These are phyloP conservation scores for Calypte anna DNA, from an alignment of 2,113 vertebrate genomes.

Conservation along the genomic window DNA sequence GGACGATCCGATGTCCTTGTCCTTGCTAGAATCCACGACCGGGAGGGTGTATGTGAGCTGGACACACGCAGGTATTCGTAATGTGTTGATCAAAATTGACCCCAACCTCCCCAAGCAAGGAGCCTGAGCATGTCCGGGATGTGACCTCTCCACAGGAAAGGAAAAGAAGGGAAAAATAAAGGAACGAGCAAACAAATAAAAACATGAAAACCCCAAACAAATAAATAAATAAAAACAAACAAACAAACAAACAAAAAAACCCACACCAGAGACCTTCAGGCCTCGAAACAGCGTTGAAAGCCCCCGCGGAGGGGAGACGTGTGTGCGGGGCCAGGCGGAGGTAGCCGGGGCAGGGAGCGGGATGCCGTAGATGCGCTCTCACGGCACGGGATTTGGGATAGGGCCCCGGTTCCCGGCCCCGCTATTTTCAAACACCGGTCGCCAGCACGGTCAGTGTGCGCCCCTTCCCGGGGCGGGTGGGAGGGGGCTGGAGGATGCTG, in stretches of 20 bases:
- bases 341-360: neutral
- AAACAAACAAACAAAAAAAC: no score
- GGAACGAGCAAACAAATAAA: no score
- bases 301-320: no score
- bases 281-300: neutral
- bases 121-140: neutral
- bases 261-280: neutral
- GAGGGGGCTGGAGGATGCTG: neutral
- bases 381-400: no score
- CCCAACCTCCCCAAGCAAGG: neutral
- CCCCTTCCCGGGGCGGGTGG: constrained; percentile 51
- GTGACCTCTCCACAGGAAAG: neutral
- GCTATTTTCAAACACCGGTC: constrained; percentile 74
- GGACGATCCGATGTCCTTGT: neutral
- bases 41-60: neutral
- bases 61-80: neutral
- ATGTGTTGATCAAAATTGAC: neutral
- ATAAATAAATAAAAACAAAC: no score
- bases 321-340: no score
- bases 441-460: constrained; percentile 69
- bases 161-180: neutral
- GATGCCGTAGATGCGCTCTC: no score
- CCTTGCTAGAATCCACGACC: neutral
- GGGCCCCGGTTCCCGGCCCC: constrained; percentile 45
- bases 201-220: no score